phyloP scores from a whole-genome alignment of 2,113 vertebrate genomes.

The Catharus fuscescens region DNA sequence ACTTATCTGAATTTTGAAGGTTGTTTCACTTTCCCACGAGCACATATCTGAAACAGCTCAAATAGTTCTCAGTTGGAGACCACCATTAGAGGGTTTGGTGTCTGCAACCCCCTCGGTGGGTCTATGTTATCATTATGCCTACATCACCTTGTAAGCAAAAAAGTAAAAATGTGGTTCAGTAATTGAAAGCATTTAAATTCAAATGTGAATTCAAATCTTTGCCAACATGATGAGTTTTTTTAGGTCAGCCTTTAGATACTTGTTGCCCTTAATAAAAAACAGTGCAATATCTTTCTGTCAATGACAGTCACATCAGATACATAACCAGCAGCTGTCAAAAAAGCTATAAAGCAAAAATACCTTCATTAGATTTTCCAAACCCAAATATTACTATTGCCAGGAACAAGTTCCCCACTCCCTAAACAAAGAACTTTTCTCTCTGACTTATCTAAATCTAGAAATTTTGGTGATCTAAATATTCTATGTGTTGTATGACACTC shows the following conservation, averaged over 20 bases:
- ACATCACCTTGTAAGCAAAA: neutral
- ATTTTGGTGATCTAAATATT: constrained; percentile 20
- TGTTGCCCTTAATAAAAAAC: neutral
- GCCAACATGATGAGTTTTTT: neutral
- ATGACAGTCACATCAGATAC: neutral
- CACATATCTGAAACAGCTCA: neutral
- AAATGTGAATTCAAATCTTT: neutral
- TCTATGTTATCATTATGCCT: neutral
- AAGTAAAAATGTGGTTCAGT: neutral
- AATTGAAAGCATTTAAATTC: neutral
- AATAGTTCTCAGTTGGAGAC: neutral
- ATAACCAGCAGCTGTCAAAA: constrained; percentile 24
- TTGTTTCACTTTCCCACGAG: neutral
- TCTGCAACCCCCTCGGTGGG: neutral
- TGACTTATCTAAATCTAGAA: neutral
- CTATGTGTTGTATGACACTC: neutral
- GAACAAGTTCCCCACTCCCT: neutral
- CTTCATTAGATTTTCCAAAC: constrained; percentile 31
- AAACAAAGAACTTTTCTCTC: neutral
- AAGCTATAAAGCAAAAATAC: constrained; percentile 7
- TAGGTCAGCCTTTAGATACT: neutral
- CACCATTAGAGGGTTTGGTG: neutral
- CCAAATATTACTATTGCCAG: neutral
- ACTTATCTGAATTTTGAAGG: neutral
- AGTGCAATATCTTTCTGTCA: constrained; percentile 1